phyloP scores from a whole-genome alignment of 2,888 invertebrate genomes.

The Sepioteuthis lessoniana region DNA sequence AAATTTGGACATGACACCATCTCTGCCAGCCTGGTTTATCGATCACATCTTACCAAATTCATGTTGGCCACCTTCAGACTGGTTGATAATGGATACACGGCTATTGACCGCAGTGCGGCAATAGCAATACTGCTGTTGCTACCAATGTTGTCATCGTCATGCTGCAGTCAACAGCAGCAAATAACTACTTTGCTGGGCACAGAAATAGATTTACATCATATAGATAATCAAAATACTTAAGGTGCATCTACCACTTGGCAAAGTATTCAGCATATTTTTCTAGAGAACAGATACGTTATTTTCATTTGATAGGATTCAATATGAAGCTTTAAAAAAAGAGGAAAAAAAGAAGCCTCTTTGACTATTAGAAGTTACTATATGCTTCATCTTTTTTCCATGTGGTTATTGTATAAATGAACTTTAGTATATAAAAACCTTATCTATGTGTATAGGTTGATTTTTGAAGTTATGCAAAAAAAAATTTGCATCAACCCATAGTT shows the following conservation, averaged over 20 bases:
- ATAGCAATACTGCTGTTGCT: neutral
- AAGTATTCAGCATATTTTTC: neutral
- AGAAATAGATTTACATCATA: neutral
- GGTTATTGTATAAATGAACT: too few relatives aligned
- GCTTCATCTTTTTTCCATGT: too few relatives aligned
- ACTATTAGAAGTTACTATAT: neutral
- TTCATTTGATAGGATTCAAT: neutral
- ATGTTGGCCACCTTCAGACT: neutral
- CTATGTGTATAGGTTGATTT: too few relatives aligned
- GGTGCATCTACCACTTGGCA: neutral
- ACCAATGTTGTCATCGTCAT: neutral
- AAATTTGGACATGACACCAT: conserved; percentile 17
- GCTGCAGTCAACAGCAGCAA: conserved; percentile 10
- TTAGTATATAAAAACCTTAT: too few relatives aligned
- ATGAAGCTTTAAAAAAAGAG: too few relatives aligned
- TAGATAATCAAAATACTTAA: neutral
- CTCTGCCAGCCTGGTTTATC: neutral
- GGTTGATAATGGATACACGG: neutral
- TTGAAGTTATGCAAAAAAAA: too few relatives aligned
- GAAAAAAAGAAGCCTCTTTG: neutral
- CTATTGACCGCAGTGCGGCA: conserved; percentile 33
- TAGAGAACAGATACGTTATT: neutral
- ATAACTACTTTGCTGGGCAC: neutral
- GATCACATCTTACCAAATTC: neutral
- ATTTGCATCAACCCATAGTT: too few relatives aligned